phyloP scores from a whole-genome alignment of 2,888 invertebrate species.

The Plusia festucae region DNA sequence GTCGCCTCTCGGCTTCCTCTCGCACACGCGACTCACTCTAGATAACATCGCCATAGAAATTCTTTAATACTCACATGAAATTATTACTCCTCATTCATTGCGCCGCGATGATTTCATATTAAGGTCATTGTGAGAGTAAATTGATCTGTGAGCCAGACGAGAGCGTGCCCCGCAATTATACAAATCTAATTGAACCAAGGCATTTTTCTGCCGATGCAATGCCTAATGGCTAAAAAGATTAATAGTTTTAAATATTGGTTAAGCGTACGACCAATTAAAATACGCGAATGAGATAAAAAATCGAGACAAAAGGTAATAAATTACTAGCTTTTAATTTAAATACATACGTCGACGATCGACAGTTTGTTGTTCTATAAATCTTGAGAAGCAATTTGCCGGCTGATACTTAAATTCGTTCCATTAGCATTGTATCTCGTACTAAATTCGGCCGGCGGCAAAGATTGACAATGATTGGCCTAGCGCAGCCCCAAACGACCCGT shows the following conservation, averaged over 20 bases:
- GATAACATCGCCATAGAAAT: constrained; percentile 86
- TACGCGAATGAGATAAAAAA: constrained; percentile 38
- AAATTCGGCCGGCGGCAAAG: constrained; percentile 78
- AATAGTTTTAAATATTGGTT: constrained; percentile 57
- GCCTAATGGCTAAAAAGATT: constrained; percentile 55
- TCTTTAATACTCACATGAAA: constrained; percentile 84
- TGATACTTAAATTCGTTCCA: constrained; percentile 81
- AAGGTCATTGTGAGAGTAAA: constrained; percentile 86
- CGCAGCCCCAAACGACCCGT: constrained; percentile 80
- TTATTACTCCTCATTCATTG: constrained; percentile 79
- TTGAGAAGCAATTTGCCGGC: constrained; percentile 77
- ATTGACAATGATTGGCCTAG: constrained; percentile 83
- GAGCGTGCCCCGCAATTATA: constrained; percentile 75
- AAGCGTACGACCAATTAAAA: constrained; percentile 51
- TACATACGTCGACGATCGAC: constrained; percentile 68
- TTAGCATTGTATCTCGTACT: constrained; percentile 81
- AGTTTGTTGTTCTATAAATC: constrained; percentile 80
- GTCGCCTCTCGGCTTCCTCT: constrained; percentile 82
- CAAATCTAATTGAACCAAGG: constrained; percentile 66
- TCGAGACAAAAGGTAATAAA: constrained; percentile 65
- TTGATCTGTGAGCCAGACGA: constrained; percentile 79
- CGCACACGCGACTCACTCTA: constrained; percentile 82
- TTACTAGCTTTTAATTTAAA: constrained; percentile 67
- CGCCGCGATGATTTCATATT: constrained; percentile 82
- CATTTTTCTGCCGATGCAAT: constrained; percentile 63